Evolutionary conservation across 2,888 invertebrate genomes (phyloP).

Genomic region (Argyresthia goedartella): DNA sequence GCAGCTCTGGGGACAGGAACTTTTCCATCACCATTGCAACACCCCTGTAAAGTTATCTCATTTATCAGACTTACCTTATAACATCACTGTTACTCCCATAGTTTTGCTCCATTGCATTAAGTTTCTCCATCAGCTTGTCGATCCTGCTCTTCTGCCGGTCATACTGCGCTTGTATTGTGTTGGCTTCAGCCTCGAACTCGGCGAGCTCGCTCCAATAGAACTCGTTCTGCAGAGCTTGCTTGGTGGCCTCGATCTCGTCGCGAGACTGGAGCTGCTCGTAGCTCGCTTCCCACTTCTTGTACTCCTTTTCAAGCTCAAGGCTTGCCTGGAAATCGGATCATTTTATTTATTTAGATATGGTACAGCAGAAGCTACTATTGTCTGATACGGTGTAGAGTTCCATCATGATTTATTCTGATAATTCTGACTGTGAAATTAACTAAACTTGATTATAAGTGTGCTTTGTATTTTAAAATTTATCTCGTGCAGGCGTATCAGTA

Average conservation of each 20-base stretch:
- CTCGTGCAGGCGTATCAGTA: no score
- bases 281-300: constrained; percentile 64
- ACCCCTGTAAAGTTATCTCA: no score
- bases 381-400: no score
- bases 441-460: no score
- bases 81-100: constrained; percentile 38
- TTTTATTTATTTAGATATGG: no score
- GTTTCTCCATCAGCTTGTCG: constrained; percentile 39
- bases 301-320: constrained; percentile 49
- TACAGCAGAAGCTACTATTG: no score
- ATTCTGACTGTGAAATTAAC: no score
- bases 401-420: no score
- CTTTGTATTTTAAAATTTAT: no score
- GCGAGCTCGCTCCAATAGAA: constrained; percentile 64
- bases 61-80: constrained; percentile 52
- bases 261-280: constrained; percentile 68
- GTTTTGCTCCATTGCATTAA: constrained; percentile 39
- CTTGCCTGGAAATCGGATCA: constrained; percentile 28
- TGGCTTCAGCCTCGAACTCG: constrained; percentile 23
- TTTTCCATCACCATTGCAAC: no score
- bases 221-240: constrained; percentile 66
- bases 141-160: constrained; percentile 53
- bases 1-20: no score
- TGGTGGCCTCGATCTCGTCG: constrained; percentile 58
- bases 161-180: constrained; percentile 45